Base-by-base conservation (phyloP, 2,888 invertebrate genomes). In the Ennomos quercinarius region DNA sequence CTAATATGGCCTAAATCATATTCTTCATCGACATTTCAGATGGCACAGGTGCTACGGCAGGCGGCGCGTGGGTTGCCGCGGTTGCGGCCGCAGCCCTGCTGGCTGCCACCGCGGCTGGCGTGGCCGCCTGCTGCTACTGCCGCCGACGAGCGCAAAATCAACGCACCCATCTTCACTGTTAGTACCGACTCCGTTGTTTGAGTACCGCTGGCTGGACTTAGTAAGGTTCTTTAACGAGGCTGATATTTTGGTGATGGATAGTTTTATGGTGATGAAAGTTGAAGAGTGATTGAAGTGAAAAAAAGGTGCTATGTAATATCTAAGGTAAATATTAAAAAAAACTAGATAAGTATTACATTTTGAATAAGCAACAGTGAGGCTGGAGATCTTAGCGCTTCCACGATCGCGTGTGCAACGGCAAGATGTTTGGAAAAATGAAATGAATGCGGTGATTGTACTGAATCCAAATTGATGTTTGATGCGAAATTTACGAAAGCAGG, bases 121-220 rank as follows among this genome's bases (percentile, higher is more conserved):
- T 95, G 58, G 95, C 95, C 68, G 93, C 95, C 61, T 95, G 96
- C 84, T 97, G 97, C 91, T 93, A 96, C 76, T 97, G 97, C 86
- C 94, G 96, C 63, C 94, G 95, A 73, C 94, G 94, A 61, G 86
- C 93, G 65, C 89, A 90, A 60, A 91, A 93, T 81, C 93, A 85
- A 67, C 89, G 89, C 69, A 87, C 89, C 51, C 89, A 89, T 63
- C 73, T 89, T 73, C 90, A 91, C 68, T 83, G 91, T 91, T 66
- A 83, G 84, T 81, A 64, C 13, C 36, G 40, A 39, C 34, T 43
- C 9, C 13, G 42, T n/a, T 9, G 12, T 41, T 17, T 38, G 41
- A 40, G 41, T 34, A 11, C 35, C 52, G 34, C 8, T 37, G 27
- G 13, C 39, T n/a, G 35, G 10, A 3, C 46, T 13, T 8, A 44